These are phyloP conservation scores for Cheilosia scutellata DNA, from an alignment of 2,888 invertebrate species.

Conservation along the genomic window DNA sequence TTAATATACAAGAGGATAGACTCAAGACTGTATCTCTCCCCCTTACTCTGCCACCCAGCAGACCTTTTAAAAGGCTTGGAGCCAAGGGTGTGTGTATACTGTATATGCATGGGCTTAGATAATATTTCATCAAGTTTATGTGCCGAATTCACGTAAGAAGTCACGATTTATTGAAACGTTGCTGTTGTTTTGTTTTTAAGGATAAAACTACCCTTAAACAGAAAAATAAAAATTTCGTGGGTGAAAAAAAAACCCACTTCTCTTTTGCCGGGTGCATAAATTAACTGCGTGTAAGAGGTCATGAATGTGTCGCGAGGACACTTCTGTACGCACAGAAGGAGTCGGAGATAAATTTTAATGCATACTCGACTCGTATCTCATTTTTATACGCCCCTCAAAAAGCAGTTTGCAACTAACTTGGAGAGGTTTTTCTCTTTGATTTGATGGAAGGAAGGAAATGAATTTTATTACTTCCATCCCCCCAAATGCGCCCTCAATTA, in stretches of 20 bases:
- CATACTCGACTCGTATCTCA: constrained; percentile 32
- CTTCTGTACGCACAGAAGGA: constrained; percentile 39
- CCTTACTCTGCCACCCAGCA: not conserved
- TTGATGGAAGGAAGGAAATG: constrained; percentile 55
- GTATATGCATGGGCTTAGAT: constrained; percentile 36
- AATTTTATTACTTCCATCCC: constrained; percentile 53
- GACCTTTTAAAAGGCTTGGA: constrained; percentile 52
- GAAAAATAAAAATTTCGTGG: constrained; percentile 29
- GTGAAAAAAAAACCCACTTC: constrained; percentile 28
- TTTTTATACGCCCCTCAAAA: constrained; percentile 43
- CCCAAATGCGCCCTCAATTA: not conserved
- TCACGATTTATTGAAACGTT: constrained; percentile 67
- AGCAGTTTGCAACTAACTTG: constrained; percentile 37
- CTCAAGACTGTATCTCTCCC: constrained; percentile 4
- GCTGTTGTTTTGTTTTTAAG: constrained; percentile 19
- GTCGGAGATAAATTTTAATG: constrained; percentile 59
- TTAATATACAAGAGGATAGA: constrained; percentile 46
- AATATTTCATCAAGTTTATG: constrained; percentile 74
- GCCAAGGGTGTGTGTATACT: constrained; percentile 47
- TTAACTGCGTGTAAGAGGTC: constrained; percentile 60
- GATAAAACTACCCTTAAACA: constrained; percentile 36
- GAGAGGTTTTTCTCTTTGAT: constrained; percentile 14
- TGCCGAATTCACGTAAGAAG: constrained; percentile 73
- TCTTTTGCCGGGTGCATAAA: constrained; percentile 32
- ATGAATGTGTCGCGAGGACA: constrained; percentile 33